A percentile compares a stretch with the other conserved stretches of the same genome.
These are phyloP conservation scores for Macrosteles quadrilineatus DNA, from an alignment of 1,140 invertebrate genomes.

Conservation along the genomic window DNA sequence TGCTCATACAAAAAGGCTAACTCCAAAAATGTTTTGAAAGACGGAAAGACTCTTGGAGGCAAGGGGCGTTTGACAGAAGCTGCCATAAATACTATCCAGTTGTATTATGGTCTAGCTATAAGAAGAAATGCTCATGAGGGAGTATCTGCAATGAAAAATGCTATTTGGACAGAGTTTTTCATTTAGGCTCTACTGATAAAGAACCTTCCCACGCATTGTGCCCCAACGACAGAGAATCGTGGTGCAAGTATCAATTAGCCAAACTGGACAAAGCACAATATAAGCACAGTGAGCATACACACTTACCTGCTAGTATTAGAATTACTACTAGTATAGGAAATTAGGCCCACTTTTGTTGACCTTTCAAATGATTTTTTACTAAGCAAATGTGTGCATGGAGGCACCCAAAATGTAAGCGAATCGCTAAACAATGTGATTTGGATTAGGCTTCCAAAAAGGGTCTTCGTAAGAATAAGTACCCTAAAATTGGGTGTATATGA, in stretches of 20 bases:
- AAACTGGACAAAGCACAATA: not conserved
- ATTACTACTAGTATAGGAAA: constrained; percentile 2
- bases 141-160: not conserved
- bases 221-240: not conserved
- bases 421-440: not conserved
- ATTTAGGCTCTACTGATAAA: constrained; percentile 1
- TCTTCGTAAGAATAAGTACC: not conserved
- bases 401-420: not conserved
- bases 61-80: not conserved
- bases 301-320: not conserved
- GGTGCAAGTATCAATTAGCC: not conserved
- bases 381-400: not conserved
- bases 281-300: constrained; percentile 15
- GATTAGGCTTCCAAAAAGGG: not conserved
- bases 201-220: not conserved
- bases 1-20: no score
- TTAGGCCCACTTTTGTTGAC: constrained; percentile 16
- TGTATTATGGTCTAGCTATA: constrained; percentile 9
- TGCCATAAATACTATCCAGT: constrained; percentile 9
- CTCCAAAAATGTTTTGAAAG: not conserved
- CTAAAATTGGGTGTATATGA: constrained; percentile 11
- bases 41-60: not conserved
- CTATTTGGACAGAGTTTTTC: constrained; percentile 19
- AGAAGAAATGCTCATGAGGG: not conserved
- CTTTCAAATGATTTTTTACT: not conserved